Percentiles rank a stretch among this genome's conserved stretches.
Conservation (phyloP, 2,888 invertebrate genomes). For the Thelaira solivaga region DNA sequence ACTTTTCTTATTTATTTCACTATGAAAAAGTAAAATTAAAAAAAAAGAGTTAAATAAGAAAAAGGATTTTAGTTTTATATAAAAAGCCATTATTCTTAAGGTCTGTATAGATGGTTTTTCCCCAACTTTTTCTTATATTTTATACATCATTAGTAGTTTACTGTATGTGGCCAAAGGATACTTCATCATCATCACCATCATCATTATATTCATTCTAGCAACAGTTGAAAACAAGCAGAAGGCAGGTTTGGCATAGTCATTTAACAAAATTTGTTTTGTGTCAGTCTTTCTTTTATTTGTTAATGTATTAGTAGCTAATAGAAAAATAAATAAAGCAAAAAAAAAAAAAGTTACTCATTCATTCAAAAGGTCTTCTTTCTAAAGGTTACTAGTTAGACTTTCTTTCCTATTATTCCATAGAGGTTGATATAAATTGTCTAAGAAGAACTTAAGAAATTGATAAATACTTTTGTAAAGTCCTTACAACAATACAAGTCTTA, state of each 20-base stretch:
- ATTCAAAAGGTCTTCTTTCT: conserved; percentile 3
- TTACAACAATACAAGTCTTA: background rate
- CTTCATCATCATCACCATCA: conserved; percentile 23
- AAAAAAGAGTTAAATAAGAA: conserved; percentile 12
- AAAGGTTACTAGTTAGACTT: background rate
- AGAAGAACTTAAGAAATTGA: conserved; percentile 42
- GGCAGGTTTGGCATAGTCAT: background rate
- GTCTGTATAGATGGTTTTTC: too few relatives aligned
- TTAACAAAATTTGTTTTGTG: conserved; percentile 37
- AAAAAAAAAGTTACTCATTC: too few relatives aligned
- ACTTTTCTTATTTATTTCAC: conserved; percentile 22
- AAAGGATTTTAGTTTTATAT: conserved; percentile 27
- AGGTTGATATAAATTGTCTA: conserved; percentile 16
- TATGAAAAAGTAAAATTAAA: background rate
- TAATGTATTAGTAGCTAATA: background rate
- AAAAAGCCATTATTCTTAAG: conserved; percentile 33
- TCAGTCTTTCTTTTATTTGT: background rate
- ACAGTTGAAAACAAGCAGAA: background rate
- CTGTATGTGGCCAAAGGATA: background rate
- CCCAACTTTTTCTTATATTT: background rate
- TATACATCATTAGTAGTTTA: background rate
- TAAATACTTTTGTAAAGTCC: conserved; percentile 25
- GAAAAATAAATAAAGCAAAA: conserved; percentile 13
- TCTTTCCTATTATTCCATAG: conserved; percentile 10
- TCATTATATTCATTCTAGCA: background rate